Percentiles rank a stretch among this genome's conserved stretches.
Conservation (phyloP, 1,140 invertebrate genomes). For the Drosophila sp. region DNA sequence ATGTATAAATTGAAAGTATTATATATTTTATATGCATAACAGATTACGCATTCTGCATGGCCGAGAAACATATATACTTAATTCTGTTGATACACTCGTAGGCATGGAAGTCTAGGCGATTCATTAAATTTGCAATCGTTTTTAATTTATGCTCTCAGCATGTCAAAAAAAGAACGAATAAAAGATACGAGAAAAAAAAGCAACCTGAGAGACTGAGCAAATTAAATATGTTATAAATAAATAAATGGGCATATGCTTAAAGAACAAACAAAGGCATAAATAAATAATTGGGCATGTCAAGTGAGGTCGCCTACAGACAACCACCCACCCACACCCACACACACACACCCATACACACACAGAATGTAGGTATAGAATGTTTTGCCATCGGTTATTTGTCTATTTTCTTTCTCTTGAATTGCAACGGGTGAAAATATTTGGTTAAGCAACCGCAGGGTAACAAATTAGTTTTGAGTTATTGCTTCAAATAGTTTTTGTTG, state of each 20-base stretch:
- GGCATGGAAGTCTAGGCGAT: background rate
- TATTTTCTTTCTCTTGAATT: slow-evolving; percentile 14
- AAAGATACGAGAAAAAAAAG: slow-evolving; percentile 11
- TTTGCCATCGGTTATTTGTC: slow-evolving; percentile 15
- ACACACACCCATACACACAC: too few species aligned
- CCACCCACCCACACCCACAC: too few species aligned
- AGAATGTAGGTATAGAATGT: background rate
- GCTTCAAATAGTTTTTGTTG: slow-evolving; percentile 46
- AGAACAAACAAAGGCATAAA: slow-evolving; percentile 28
- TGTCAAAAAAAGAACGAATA: background rate
- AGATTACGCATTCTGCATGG: too few species aligned
- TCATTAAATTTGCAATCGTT: slow-evolving; percentile 48
- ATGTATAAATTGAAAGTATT: too few species aligned
- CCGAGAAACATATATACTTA: too few species aligned
- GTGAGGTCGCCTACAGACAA: background rate
- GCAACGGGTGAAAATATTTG: slow-evolving; percentile 31
- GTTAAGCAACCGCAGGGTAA: slow-evolving; percentile 16
- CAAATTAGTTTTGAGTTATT: slow-evolving; percentile 38
- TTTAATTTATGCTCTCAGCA: slow-evolving; percentile 54
- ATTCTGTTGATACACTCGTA: too few species aligned
- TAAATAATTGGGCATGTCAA: slow-evolving; percentile 42
- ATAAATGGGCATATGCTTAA: slow-evolving; percentile 33
- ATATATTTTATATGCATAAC: too few species aligned
- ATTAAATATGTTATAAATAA: slow-evolving; percentile 65
- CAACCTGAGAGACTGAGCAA: slow-evolving; percentile 21